Base-by-base conservation (phyloP, 2,113 vertebrate genomes). In the Maccullochella peelii region DNA sequence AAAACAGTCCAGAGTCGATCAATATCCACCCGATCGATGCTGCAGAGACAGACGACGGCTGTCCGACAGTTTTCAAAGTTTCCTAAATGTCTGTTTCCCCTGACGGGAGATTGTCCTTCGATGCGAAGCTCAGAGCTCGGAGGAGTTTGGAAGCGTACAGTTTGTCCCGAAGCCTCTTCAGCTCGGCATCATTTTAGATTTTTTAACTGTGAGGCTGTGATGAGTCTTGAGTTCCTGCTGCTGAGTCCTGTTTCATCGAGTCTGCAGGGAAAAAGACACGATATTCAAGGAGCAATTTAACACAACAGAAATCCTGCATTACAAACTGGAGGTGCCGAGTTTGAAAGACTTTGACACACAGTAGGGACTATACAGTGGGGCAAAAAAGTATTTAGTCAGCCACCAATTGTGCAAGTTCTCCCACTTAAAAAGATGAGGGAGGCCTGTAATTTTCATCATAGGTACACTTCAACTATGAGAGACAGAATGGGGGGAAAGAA, bases 1-100 rank as follows among this genome's bases (percentile, higher is more conserved):
- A 54, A 90, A 80, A 44, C 67, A 77, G 73, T 70, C 82, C 71
- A 9, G 54, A 40, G 79, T 66, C 16, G 27, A 73, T 79, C 61
- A 1, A 33, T 30, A 36, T 27, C 55, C 15, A 25, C 61, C 55
- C 2, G 11, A 27, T 78, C 21, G 0, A 50, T 36, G 79, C 67
- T 42, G 81, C 54, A 25, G 67, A 50, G 30, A 36, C 66, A 36
- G 63, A 30, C 27, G 36, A n/a, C 21, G 11, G 61, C 47, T 18
- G 23, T 62, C 75, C n/a, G 10, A 38, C 27, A 12, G 61, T 73
- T 80, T 86, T 76, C 25, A 50, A 50, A 67, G 33, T 47, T 69
- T 10, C 36, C 55, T 16, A 58, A 80, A 40, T 6, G 55, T 77
- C 47, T 1, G 40, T 59, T 69, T 58, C 23, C 70, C 30, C 62